Evolutionary conservation across 2,113 vertebrate genomes (phyloP), one percentile per base, ranked within the genome.

Genomic region (Platysteira castanea): DNA sequence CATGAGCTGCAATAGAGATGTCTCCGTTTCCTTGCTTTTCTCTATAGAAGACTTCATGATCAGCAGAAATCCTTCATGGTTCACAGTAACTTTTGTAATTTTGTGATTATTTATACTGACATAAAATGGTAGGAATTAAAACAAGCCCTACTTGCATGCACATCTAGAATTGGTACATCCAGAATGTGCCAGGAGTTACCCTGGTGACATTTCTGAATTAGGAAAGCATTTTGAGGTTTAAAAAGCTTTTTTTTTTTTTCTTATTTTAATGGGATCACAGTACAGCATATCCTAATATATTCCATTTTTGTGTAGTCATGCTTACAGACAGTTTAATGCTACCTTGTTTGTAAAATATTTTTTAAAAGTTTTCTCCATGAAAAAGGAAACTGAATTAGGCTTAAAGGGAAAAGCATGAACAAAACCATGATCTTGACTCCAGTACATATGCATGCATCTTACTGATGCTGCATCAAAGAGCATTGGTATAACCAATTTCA

Each of bases 211-310:
- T 91, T 77, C 21, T 41, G 33, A 79, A 63, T 46, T 46, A 75
- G 2, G 8, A 82, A 70, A 61, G 5, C 3, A 20, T 2, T 85
- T 79, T 31, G 4, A 12, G 59, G 9, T 8, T 63, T 37, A 44
- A 87, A 52, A 84, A 60, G 8, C 31, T 18, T 6, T 54, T n/a
- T 18, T 6, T 54, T 50, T 60, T 65, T 33, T 10, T 9, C 16
- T 53, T 47, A 5, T 74, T 74, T 80, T 37, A 9, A 24, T 47
- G 13, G 16, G 7, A 33, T 7, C 1, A 28, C 78, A 59, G 3
- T 35, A 30, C 7, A 65, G 15, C 0, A 0, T 54, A 26, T 21
- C 5, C 14, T 59, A 54, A 33, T 19, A 64, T 8, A 2, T 47
- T 78, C 28, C 8, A 8, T 61, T 86, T 8, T 54, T 3, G 16